A percentile compares a stretch with the other conserved stretches of the same genome.
phyloP scores from a whole-genome alignment of 2,888 invertebrate species.

The Philopedon plagiatum region DNA sequence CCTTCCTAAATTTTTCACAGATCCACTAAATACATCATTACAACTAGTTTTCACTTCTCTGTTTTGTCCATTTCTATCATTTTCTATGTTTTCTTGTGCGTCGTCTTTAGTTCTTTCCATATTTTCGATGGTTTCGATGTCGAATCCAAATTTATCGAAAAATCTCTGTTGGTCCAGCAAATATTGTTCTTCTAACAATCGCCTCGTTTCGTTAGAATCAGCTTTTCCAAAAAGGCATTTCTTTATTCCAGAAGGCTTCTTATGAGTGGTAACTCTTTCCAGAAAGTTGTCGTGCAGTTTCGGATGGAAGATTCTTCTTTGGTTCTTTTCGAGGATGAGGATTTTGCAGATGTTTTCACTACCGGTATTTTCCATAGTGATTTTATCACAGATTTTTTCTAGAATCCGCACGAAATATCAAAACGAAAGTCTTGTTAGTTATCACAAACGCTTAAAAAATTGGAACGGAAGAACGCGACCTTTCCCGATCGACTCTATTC shows the following conservation, averaged over 20 bases:
- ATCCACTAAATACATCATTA: slow-evolving; percentile 12
- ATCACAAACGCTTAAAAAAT: not conserved
- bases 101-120: slow-evolving; percentile 39
- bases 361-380: slow-evolving; percentile 25
- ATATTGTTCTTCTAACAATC: slow-evolving; percentile 74
- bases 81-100: slow-evolving; percentile 38
- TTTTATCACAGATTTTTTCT: not conserved
- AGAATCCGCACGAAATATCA: not conserved
- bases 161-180: slow-evolving; percentile 74
- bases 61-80: slow-evolving; percentile 42
- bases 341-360: slow-evolving; percentile 53
- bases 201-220: slow-evolving; percentile 73
- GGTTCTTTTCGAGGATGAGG: slow-evolving; percentile 50
- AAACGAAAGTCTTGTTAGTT: not conserved
- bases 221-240: slow-evolving; percentile 76
- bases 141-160: slow-evolving; percentile 74
- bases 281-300: slow-evolving; percentile 44
- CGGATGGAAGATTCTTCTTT: slow-evolving; percentile 48
- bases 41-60: slow-evolving; percentile 12
- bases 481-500: slow-evolving; percentile 9
- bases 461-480: not conserved
- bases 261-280: slow-evolving; percentile 28
- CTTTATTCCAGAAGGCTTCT: slow-evolving; percentile 20
- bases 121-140: slow-evolving; percentile 63
- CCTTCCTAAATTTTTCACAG: slow-evolving; percentile 34